Conservation (phyloP, 2,888 invertebrate species). For the Plebejus anna region DNA sequence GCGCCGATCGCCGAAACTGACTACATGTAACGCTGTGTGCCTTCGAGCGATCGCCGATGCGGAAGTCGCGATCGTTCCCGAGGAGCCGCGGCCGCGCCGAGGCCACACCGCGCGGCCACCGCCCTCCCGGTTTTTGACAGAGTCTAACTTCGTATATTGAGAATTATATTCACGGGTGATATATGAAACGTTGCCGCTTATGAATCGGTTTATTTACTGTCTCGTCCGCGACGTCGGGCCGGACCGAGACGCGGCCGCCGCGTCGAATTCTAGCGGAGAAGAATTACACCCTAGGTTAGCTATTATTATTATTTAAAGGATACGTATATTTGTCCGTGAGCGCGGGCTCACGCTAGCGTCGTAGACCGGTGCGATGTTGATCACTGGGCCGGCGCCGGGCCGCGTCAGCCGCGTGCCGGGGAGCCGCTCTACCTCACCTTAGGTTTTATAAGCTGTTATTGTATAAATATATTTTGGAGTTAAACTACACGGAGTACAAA, state of each 20-base stretch:
- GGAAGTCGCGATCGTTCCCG: constrained; percentile 75
- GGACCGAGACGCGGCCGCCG: constrained; percentile 78
- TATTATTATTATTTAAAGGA: constrained; percentile 65
- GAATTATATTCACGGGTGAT: constrained; percentile 80
- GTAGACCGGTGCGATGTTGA: constrained; percentile 74
- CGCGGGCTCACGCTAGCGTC: constrained; percentile 68
- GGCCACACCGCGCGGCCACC: constrained; percentile 68
- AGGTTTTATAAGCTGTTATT: constrained; percentile 75
- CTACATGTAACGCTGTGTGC: constrained; percentile 88
- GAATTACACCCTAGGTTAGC: constrained; percentile 77
- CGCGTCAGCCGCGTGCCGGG: constrained; percentile 46
- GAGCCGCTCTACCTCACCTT: constrained; percentile 76
- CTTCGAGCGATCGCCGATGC: constrained; percentile 89
- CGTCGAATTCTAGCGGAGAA: constrained; percentile 78
- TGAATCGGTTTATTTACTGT: constrained; percentile 75
- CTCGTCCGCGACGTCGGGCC: constrained; percentile 74
- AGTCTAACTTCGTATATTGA: constrained; percentile 78
- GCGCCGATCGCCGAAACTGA: constrained; percentile 62
- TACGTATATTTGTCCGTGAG: constrained; percentile 69
- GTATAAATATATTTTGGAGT: constrained; percentile 77
- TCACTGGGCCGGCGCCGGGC: constrained; percentile 55
- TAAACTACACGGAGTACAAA: constrained; percentile 65
- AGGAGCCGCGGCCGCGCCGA: constrained; percentile 67
- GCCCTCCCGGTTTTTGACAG: constrained; percentile 60
- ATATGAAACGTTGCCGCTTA: constrained; percentile 80